These are phyloP conservation scores for Vidua macroura DNA, from an alignment of 2,113 vertebrate species.

Conservation along the genomic window DNA sequence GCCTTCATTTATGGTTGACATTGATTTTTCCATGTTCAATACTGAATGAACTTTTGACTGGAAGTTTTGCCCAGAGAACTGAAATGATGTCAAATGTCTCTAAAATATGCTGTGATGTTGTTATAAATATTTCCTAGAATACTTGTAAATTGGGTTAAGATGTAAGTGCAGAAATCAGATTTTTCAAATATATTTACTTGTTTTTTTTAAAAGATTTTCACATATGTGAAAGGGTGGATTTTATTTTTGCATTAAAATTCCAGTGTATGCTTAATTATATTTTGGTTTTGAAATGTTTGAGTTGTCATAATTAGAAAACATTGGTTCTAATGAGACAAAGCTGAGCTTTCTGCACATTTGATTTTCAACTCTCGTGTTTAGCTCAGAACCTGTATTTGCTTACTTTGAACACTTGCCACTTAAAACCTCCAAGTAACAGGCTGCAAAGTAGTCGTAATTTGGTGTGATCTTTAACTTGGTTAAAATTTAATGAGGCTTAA, in stretches of 20 bases:
- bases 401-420: neutral
- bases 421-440: neutral
- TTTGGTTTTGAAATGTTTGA: neutral
- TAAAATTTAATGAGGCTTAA: neutral
- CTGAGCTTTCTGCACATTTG: neutral
- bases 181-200: neutral
- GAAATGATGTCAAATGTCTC: neutral
- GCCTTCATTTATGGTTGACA: neutral
- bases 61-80: neutral
- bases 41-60: neutral
- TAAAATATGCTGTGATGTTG: neutral
- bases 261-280: neutral
- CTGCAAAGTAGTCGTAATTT: neutral
- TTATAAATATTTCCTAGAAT: conserved; percentile 14
- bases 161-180: neutral
- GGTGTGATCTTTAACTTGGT: neutral
- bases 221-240: neutral
- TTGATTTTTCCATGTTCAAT: conserved; percentile 29
- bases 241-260: neutral
- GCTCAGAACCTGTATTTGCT: neutral
- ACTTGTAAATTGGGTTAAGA: neutral
- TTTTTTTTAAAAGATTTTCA: neutral
- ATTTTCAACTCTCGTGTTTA: neutral
- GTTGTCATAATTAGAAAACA: neutral
- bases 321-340: neutral